Percentiles rank a stretch among this genome's conserved stretches.
phyloP scores from a whole-genome alignment of 2,113 vertebrate species.

The Tetrao urogallus region DNA sequence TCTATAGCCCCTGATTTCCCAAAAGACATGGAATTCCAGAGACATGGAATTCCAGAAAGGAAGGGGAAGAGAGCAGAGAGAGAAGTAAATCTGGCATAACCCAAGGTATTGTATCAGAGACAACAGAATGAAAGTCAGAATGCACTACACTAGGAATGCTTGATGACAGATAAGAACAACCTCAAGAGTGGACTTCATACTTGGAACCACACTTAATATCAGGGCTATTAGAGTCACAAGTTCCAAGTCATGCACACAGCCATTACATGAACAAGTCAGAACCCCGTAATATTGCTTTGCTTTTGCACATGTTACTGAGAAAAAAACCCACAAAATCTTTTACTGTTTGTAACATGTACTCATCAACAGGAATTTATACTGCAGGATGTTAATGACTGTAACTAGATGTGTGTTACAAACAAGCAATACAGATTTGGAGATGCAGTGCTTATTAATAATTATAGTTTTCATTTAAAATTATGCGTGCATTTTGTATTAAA shows the following conservation, averaged over 20 bases:
- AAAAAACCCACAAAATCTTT: background rate
- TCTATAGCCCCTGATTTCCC: background rate
- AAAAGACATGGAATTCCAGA: background rate
- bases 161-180: background rate
- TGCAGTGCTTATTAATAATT: background rate
- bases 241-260: background rate
- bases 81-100: background rate
- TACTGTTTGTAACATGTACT: background rate
- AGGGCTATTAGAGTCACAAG: background rate
- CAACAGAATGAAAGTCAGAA: background rate
- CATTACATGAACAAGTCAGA: background rate
- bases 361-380: background rate
- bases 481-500: background rate
- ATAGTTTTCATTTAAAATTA: background rate
- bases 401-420: background rate
- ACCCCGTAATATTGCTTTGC: background rate
- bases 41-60: background rate
- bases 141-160: background rate
- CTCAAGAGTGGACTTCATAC: background rate
- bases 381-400: background rate
- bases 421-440: background rate
- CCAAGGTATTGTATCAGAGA: background rate
- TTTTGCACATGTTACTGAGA: background rate
- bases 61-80: background rate
- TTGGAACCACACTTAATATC: background rate